These are phyloP conservation scores for Taxidea taxus DNA, from an alignment of 2,113 vertebrate genomes.

Conservation along the genomic window DNA sequence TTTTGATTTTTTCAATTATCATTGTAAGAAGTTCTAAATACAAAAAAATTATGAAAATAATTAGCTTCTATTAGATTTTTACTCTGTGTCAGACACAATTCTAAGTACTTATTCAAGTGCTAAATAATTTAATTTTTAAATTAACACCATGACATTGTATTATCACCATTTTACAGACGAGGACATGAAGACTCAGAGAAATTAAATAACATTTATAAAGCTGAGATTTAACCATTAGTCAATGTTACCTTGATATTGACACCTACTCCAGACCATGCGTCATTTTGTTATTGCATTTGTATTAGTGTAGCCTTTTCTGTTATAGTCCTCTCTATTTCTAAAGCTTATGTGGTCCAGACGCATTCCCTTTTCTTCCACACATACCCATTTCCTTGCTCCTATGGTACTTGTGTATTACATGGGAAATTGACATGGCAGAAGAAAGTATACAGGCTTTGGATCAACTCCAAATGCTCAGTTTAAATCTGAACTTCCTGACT, in stretches of 20 bases:
- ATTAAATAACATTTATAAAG: background rate
- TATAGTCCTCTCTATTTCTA: background rate
- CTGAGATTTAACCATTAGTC: background rate
- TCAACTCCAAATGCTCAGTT: background rate
- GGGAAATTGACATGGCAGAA: background rate
- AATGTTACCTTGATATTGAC: background rate
- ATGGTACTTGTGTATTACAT: background rate
- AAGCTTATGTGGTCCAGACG: background rate
- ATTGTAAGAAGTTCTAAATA: background rate
- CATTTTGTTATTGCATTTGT: background rate
- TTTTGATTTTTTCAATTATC: background rate
- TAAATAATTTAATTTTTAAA: background rate
- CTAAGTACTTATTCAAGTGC: background rate
- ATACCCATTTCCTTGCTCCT: background rate
- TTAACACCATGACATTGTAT: background rate
- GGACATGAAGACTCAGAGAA: background rate
- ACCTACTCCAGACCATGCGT: background rate
- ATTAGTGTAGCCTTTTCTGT: background rate
- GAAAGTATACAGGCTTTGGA: background rate
- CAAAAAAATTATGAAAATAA: background rate
- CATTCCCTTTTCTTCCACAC: background rate
- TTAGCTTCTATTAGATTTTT: background rate
- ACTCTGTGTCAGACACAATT: background rate
- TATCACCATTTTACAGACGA: background rate
- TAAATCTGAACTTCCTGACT: background rate